Percentiles rank a stretch among this genome's conserved stretches.
Evolutionary conservation across 2,797 vertebrate genomes (phyloP).

Genomic region (Pyrocephalus nanus): DNA sequence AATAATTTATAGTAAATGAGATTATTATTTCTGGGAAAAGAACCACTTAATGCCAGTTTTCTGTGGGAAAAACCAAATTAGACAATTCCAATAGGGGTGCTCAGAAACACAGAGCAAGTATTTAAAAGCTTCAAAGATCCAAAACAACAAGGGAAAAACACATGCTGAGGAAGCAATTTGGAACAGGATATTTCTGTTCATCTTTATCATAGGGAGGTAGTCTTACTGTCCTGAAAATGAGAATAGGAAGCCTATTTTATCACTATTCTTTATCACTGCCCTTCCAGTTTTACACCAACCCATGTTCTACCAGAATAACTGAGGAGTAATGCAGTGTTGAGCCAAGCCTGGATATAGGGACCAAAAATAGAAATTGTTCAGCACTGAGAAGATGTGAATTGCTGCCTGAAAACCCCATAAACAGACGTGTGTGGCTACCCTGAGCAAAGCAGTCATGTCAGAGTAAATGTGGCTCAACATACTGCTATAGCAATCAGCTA

Average conservation of each 20-base stretch:
- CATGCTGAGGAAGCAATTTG: slow-evolving; percentile 32
- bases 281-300: neutral
- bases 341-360: neutral
- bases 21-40: slow-evolving; percentile 79
- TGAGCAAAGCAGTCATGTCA: neutral
- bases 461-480: neutral
- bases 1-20: slow-evolving; percentile 77
- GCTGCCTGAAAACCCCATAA: neutral
- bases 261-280: neutral
- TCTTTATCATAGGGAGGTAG: neutral
- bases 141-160: slow-evolving; percentile 22
- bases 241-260: neutral
- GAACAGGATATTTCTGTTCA: neutral
- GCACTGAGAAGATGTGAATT: neutral
- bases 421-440: neutral
- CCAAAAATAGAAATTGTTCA: slow-evolving; percentile 30
- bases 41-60: slow-evolving; percentile 70
- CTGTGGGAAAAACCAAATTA: slow-evolving; percentile 60
- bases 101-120: slow-evolving; percentile 38
- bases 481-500: neutral
- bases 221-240: neutral
- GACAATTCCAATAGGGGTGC: slow-evolving; percentile 16
- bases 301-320: neutral
- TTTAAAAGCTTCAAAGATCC: slow-evolving; percentile 48
- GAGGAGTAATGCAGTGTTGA: neutral